Evolutionary conservation across 2,797 vertebrate species (phyloP), one percentile per base, ranked within the genome.

Genomic region (Eremophila alpestris): DNA sequence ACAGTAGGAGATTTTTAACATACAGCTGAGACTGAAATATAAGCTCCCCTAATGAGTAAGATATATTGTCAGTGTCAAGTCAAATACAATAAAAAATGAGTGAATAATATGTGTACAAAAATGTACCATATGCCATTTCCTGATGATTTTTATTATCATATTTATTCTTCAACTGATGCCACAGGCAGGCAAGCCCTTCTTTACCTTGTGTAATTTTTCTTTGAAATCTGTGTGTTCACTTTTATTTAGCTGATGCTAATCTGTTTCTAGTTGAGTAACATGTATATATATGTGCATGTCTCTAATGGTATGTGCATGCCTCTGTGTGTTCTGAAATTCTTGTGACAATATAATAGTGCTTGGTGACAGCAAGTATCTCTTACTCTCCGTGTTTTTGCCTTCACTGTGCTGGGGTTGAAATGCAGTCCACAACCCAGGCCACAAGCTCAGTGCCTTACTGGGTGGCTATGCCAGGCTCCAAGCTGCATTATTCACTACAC

Each of bases 61-160:
- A 96, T 89, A 60, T 88, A 91, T 94, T 96, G 96, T 95, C 95
- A 90, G 41, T 94, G 89, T 97, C 95, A 96, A 95, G 93, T 95
- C 95, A 94, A 93, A 95, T 79, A 93, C 96, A 94, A 95, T 95
- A 94, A 96, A 91, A 96, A 96, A 90, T 88, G 95, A 95, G 56
- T 88, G 90, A 96, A 85, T 92, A 90, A 88, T 94, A 90, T 88
- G 89, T 91, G 48, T 92, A 77, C 58, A 68, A 88, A 96, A 94
- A 89, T 63, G 78, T 89, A 82, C 95, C 94, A 95, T 95, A 94
- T 96, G 95, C 74, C 70, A 68, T 59, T 94, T 95, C 9, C 27
- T 81, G 86, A 78, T 78, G 77, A 76, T 58, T 87, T 86, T 94
- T 93, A 45, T 80, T 78, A 55, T 82, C 80, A 34, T 85, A 67